Base-by-base conservation (phyloP, 2,888 invertebrate genomes). In the Poecilus cupreus region DNA sequence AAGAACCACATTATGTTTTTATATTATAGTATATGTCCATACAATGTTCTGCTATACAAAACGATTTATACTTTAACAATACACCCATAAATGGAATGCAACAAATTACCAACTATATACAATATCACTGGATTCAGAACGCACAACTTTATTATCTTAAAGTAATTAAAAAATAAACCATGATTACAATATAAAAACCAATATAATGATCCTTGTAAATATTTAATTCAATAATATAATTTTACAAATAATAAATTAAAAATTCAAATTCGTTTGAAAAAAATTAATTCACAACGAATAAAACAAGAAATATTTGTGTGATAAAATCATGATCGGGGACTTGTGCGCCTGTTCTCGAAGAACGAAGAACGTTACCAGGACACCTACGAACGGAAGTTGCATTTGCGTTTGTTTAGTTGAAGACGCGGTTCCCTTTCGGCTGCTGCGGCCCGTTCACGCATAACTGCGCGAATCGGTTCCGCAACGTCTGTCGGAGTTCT, bases 401-500 rank as follows among this genome's bases (percentile, higher is more conserved):
- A 70, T 79, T 43, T 16, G 43, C 18, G 26, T 26, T 32, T 32
- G 32, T 32, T 72, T 81, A 81, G 37, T 81, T 81, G 60, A 81
- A 22, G 46, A 32, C 81, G 22, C 32, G 24, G 8, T 74, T 81
- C 20, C 22, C 46, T 6, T 32, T 39, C 22, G 77, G 49, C 10
- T 82, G 84, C 11, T 82, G 84, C 26, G 91, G 91, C 75, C 91
- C 91, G 85, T 90, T 91, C 26, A 91, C 91, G 89, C 96, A 96
- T 86, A 96, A 90, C 88, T 95, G 93, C 84, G 94, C 96, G 88
- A 97, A 97, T 88, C 95, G 94, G 88, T 94, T 93, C 87, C 94
- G 94, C 82, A 97, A 90, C 81, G 93, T 95, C 89, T 96, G 94
- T 79, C 97, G 92, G 86, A 97, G 90, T 89, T 96, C 94, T 87